Conservation (phyloP, 2,113 vertebrate genomes). For the Cariama cristata region DNA sequence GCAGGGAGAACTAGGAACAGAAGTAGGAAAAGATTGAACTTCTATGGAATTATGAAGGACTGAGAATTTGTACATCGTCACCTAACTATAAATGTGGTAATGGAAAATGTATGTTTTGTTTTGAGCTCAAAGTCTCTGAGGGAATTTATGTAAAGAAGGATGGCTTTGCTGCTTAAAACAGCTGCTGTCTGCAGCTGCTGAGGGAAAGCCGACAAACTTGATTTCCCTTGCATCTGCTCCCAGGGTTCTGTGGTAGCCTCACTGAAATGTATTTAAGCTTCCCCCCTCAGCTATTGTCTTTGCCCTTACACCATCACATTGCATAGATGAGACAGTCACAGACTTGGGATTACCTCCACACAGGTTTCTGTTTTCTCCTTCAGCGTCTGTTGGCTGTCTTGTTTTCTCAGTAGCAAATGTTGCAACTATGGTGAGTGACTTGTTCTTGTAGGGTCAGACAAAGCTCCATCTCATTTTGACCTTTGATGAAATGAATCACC, state of each 20-base stretch:
- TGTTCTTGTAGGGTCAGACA: neutral
- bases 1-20: neutral
- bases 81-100: neutral
- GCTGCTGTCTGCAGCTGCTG: neutral
- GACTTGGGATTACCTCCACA: neutral
- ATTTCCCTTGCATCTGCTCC: neutral
- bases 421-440: neutral
- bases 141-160: neutral
- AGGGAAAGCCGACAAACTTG: neutral
- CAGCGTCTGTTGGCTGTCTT: neutral
- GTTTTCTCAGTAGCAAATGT: neutral
- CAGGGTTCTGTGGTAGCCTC: neutral
- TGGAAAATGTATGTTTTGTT: neutral
- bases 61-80: neutral
- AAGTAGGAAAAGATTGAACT: neutral
- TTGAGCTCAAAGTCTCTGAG: neutral
- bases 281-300: neutral
- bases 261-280: neutral
- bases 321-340: neutral
- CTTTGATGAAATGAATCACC: conserved; percentile 14
- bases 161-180: neutral
- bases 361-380: neutral
- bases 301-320: neutral
- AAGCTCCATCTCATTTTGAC: conserved; percentile 15
- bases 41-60: neutral